Evolutionary conservation across 2,888 invertebrate genomes (phyloP).

Genomic region (Lycophotia porphyrea): DNA sequence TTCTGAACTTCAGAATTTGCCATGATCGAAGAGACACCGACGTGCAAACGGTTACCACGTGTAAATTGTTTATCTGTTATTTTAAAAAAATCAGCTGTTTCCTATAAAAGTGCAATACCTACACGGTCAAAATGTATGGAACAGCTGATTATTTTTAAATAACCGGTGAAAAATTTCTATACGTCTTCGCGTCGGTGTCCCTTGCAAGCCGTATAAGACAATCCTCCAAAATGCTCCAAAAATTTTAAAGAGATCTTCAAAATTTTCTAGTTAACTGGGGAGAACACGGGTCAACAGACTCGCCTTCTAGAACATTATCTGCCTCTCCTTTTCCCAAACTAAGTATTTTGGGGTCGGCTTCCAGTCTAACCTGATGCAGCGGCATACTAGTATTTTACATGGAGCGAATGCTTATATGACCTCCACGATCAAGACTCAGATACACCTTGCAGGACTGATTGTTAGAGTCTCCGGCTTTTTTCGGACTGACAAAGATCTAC

Average conservation of each 20-base stretch:
- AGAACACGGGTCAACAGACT: neutral
- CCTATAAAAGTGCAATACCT: too few relatives aligned
- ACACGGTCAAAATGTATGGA: too few relatives aligned
- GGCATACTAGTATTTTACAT: neutral
- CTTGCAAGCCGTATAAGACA: neutral
- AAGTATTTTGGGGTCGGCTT: neutral
- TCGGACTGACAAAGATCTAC: neutral
- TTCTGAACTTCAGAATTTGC: neutral
- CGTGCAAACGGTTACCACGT: too few relatives aligned
- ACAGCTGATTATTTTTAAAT: too few relatives aligned
- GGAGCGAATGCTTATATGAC: too few relatives aligned
- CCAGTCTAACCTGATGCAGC: neutral
- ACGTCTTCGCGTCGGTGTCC: too few relatives aligned
- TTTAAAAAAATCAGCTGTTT: too few relatives aligned
- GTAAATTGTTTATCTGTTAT: too few relatives aligned
- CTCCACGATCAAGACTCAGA: too few relatives aligned
- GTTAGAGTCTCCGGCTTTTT: neutral
- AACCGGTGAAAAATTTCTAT: too few relatives aligned
- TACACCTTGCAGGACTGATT: neutral
- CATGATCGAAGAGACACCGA: too few relatives aligned
- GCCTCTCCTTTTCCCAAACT: neutral
- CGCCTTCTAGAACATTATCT: neutral
- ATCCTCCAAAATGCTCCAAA: neutral
- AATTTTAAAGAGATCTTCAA: too few relatives aligned
- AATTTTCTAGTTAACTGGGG: neutral